phyloP scores from a whole-genome alignment of 2,113 vertebrate genomes.

The Rhabdornis inornatus region DNA sequence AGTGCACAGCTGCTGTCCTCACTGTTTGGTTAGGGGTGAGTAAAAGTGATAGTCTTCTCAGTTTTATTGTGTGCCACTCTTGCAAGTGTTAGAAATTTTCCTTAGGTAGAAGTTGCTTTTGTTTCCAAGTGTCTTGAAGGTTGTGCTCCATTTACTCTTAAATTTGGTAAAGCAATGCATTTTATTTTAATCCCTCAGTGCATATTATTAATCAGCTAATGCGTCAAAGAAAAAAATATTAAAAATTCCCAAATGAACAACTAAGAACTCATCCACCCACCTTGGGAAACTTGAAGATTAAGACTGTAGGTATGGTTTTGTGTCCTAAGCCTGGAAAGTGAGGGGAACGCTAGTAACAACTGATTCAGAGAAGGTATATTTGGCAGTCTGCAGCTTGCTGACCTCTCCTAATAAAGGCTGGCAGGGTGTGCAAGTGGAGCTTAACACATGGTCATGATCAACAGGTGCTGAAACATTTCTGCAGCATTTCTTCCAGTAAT shows the following conservation, averaged over 20 bases:
- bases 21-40: neutral
- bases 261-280: neutral
- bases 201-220: neutral
- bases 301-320: neutral
- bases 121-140: neutral
- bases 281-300: neutral
- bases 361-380: neutral
- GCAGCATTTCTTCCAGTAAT: neutral
- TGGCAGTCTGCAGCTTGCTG: neutral
- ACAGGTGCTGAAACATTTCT: conserved; percentile 30
- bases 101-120: neutral
- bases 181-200: neutral
- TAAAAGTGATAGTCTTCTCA: neutral
- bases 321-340: neutral
- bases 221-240: neutral
- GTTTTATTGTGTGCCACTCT: neutral
- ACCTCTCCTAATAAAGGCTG: neutral
- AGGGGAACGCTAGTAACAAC: neutral
- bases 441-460: neutral
- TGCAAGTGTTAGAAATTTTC: neutral
- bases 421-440: neutral
- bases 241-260: too few species aligned
- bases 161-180: neutral
- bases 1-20: accelerated
- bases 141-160: neutral